These are phyloP conservation scores for Patella caerulea DNA, from an alignment of 2,888 invertebrate genomes.

Conservation along the genomic window DNA sequence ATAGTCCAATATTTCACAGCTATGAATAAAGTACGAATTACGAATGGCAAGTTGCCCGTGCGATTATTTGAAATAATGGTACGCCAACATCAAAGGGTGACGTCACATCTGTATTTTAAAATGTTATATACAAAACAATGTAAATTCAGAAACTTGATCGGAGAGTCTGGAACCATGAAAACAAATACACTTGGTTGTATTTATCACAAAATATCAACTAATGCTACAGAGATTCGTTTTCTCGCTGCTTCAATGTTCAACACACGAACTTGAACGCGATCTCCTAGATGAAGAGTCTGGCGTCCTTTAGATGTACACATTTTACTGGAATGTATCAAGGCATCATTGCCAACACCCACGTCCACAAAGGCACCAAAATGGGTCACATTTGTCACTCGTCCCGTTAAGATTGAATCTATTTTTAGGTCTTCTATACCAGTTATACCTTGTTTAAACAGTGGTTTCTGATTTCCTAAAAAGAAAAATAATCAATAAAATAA, in stretches of 20 bases:
- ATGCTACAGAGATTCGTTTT: slow-evolving; percentile 47
- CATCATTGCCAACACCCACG: slow-evolving; percentile 71
- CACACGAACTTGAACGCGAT: slow-evolving; percentile 60
- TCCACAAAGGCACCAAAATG: slow-evolving; percentile 95
- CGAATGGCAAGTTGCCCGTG: too few species aligned
- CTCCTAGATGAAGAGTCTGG: slow-evolving; percentile 49
- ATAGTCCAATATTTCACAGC: too few species aligned
- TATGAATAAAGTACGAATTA: too few species aligned
- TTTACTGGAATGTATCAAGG: slow-evolving; percentile 72
- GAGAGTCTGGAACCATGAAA: too few species aligned
- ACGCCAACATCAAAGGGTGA: too few species aligned
- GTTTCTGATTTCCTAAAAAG: slow-evolving; percentile 75
- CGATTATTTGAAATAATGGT: too few species aligned
- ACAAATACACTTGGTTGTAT: too few species aligned
- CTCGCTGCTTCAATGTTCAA: slow-evolving; percentile 46
- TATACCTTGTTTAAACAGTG: slow-evolving; percentile 84
- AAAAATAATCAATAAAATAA: slow-evolving; percentile 11
- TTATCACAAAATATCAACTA: neutral
- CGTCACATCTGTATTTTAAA: too few species aligned
- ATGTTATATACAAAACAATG: too few species aligned
- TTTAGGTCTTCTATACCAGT: slow-evolving; percentile 79
- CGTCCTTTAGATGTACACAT: slow-evolving; percentile 42
- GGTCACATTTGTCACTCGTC: slow-evolving; percentile 88
- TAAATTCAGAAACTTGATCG: too few species aligned
- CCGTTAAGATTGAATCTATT: slow-evolving; percentile 70